phyloP scores from a whole-genome alignment of 2,113 vertebrate genomes.

The Passer montanus region DNA sequence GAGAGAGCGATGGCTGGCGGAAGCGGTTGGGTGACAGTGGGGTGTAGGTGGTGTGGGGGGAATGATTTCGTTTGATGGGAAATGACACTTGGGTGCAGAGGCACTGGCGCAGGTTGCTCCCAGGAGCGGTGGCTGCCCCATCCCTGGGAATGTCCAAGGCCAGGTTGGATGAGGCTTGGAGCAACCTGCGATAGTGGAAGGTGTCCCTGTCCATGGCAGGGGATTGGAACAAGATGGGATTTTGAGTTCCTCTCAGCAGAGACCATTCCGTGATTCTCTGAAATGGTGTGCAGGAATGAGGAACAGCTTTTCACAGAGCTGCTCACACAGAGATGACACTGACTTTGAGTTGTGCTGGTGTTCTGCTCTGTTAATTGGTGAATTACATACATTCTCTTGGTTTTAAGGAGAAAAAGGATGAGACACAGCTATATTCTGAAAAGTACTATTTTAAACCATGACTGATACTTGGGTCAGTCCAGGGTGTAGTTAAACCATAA shows the following conservation, averaged over 20 bases:
- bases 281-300: background rate
- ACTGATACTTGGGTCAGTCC: background rate
- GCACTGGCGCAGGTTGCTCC: background rate
- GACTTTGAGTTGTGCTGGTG: too few relatives aligned
- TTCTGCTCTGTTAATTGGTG: background rate
- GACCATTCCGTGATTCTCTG: background rate
- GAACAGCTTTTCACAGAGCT: background rate
- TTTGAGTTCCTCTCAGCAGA: background rate
- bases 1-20: background rate
- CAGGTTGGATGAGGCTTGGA: background rate
- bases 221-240: background rate
- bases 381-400: background rate
- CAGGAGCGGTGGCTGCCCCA: background rate
- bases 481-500: background rate
- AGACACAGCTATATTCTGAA: background rate
- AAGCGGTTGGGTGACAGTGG: background rate
- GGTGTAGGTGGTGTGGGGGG: too few relatives aligned
- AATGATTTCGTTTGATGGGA: background rate
- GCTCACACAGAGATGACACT: accelerated
- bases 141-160: background rate
- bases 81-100: accelerated
- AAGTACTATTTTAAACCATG: background rate
- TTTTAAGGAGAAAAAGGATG: background rate
- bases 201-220: background rate
- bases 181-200: accelerated